A percentile compares a stretch with the other conserved stretches of the same genome.
These are phyloP conservation scores for Tenrec ecaudatus DNA, from an alignment of 2,113 vertebrate genomes.

Conservation along the genomic window DNA sequence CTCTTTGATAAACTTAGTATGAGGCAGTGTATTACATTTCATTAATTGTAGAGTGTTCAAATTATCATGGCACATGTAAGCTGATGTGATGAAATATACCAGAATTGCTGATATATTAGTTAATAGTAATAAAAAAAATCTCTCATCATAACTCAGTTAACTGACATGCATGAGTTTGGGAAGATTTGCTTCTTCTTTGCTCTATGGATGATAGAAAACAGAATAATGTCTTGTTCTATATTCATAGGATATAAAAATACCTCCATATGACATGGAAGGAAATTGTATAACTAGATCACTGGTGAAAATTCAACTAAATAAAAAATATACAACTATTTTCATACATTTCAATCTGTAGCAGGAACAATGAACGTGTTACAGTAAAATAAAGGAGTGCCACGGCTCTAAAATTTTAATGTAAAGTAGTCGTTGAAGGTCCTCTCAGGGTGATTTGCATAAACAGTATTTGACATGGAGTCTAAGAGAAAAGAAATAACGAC, in stretches of 20 bases:
- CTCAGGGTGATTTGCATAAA: slow-evolving; percentile 17
- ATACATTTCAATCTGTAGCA: background rate
- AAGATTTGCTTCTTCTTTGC: slow-evolving; percentile 34
- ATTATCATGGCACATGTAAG: slow-evolving; percentile 2
- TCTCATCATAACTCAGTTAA: slow-evolving; percentile 13
- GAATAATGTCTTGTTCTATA: background rate
- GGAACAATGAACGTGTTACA: slow-evolving; percentile 16
- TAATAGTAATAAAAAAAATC: slow-evolving; percentile 13
- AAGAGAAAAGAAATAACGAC: background rate
- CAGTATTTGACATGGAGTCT: background rate
- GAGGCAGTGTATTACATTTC: slow-evolving; percentile 19
- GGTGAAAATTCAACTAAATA: slow-evolving; percentile 14
- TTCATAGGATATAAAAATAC: slow-evolving; percentile 8
- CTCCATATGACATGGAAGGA: background rate
- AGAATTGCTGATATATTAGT: slow-evolving; percentile 45
- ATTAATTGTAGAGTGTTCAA: slow-evolving; percentile 22
- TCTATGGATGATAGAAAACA: background rate
- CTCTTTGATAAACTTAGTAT: slow-evolving; percentile 38
- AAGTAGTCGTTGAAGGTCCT: slow-evolving; percentile 52
- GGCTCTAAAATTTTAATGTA: slow-evolving; percentile 2
- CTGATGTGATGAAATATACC: slow-evolving; percentile 14
- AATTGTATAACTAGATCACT: background rate
- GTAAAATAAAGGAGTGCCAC: background rate
- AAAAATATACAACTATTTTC: background rate
- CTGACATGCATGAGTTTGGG: background rate